Evolutionary conservation across 1,140 invertebrate genomes (phyloP).

Genomic region (Galendromus occidentalis): DNA sequence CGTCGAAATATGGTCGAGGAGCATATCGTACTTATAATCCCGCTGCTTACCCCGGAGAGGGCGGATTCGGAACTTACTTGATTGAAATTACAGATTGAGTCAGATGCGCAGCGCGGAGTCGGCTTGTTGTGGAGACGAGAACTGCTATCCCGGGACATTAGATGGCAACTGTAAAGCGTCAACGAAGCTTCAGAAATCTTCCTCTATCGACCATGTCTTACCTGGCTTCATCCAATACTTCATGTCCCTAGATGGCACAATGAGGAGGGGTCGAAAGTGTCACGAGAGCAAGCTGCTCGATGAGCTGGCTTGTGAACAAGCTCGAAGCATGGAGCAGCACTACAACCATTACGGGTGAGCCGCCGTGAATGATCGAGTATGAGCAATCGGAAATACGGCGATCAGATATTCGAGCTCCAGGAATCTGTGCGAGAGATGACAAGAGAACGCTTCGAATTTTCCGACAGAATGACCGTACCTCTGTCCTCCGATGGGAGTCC

Average conservation of each 20-base stretch:
- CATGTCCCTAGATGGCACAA: conserved; percentile 1
- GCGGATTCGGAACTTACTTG: too few species aligned
- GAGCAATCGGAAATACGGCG: too few species aligned
- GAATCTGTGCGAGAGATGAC: too few species aligned
- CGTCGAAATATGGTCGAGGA: too few species aligned
- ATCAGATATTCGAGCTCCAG: too few species aligned
- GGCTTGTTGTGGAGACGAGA: not conserved
- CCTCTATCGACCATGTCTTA: not conserved
- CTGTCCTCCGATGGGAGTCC: not conserved
- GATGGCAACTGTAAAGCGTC: not conserved
- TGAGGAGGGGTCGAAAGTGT: not conserved
- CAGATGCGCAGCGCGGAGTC: not conserved
- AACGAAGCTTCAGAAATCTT: conserved; percentile 3
- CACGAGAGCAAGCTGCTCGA: conserved; percentile 8
- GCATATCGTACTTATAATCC: too few species aligned
- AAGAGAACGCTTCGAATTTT: not conserved
- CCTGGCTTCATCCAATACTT: conserved; percentile 5
- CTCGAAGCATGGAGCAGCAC: conserved; percentile 2
- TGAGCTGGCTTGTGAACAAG: conserved; percentile 2
- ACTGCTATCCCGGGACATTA: not conserved
- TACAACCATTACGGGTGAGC: conserved; percentile 9
- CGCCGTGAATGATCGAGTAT: not conserved
- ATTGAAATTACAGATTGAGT: not conserved
- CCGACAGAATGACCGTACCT: not conserved
- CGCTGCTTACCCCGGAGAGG: too few species aligned